Evolutionary conservation across 2,113 vertebrate species (phyloP).

Genomic region (Podarcis raffonei): DNA sequence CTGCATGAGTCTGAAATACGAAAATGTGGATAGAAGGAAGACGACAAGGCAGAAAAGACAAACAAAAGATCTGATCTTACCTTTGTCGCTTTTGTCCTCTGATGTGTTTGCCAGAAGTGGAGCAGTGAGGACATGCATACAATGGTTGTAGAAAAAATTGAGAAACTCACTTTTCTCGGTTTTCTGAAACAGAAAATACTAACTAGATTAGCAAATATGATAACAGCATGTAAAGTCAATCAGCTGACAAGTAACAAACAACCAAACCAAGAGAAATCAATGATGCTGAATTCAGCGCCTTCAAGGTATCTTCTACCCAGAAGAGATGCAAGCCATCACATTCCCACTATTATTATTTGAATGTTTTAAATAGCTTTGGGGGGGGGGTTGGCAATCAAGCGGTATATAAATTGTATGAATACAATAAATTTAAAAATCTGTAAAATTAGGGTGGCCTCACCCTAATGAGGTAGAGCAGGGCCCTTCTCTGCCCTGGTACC

Average conservation of each 20-base stretch:
- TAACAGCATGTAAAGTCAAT: not conserved
- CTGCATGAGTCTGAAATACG: not conserved
- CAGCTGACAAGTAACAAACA: rapidly evolving
- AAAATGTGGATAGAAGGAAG: not conserved
- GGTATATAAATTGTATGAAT: no score
- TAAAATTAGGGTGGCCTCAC: not conserved
- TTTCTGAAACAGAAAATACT: conserved; percentile 83
- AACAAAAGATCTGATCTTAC: conserved; percentile 65
- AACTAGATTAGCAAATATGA: not conserved
- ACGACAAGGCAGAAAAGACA: not conserved
- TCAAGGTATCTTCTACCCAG: not conserved
- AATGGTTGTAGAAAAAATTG: conserved; percentile 99
- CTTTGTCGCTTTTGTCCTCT: conserved; percentile 89
- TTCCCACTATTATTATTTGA: no score
- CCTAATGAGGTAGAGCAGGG: not conserved
- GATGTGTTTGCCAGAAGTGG: conserved; percentile 95
- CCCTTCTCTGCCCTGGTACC: no score
- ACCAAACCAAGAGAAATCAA: not conserved
- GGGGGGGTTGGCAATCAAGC: no score
- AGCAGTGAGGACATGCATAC: conserved; percentile 97
- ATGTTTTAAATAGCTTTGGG: no score
- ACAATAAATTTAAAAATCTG: no score
- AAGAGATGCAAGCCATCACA: not conserved
- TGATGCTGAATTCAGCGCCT: not conserved
- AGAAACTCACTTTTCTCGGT: conserved; percentile 98